Percentiles rank a stretch among this genome's conserved stretches.
Conservation (phyloP, 2,888 invertebrate species). For the Portevinia maculata region DNA sequence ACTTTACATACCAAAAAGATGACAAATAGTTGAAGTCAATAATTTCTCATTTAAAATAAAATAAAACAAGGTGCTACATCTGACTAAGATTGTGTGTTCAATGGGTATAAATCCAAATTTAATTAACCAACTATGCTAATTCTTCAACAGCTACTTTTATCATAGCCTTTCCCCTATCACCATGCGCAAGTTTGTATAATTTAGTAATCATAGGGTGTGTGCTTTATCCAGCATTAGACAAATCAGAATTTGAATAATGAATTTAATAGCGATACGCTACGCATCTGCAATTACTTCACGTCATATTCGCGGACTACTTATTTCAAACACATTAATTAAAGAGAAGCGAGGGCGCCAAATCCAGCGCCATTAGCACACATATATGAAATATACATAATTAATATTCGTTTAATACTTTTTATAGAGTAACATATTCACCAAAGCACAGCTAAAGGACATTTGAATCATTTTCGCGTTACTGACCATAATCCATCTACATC, state of each 20-base stretch:
- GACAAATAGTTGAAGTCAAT: not conserved
- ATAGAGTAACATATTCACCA: constrained; percentile 25
- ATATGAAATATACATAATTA: constrained; percentile 59
- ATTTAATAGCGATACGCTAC: constrained; percentile 72
- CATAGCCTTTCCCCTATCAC: constrained; percentile 28
- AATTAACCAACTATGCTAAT: constrained; percentile 61
- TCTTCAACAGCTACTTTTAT: constrained; percentile 55
- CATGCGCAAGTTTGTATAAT: constrained; percentile 55
- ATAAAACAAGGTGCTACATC: constrained; percentile 19
- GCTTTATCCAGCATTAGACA: constrained; percentile 49
- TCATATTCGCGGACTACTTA: constrained; percentile 60
- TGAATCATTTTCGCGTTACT: constrained; percentile 67
- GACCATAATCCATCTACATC: constrained; percentile 63
- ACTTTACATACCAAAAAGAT: not conserved
- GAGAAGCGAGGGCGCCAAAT: constrained; percentile 9
- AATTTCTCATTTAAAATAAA: not conserved
- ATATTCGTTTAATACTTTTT: constrained; percentile 53
- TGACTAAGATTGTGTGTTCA: constrained; percentile 45
- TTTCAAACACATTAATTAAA: constrained; percentile 69
- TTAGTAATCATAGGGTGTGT: constrained; percentile 58
- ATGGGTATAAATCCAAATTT: constrained; percentile 59
- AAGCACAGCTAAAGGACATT: constrained; percentile 44
- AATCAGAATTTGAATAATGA: constrained; percentile 71
- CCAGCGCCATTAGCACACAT: not conserved
- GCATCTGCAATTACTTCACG: constrained; percentile 73